Percentiles rank a stretch among this genome's conserved stretches.
phyloP scores from a whole-genome alignment of 1,140 invertebrate genomes.

The Bombus waltoni region DNA sequence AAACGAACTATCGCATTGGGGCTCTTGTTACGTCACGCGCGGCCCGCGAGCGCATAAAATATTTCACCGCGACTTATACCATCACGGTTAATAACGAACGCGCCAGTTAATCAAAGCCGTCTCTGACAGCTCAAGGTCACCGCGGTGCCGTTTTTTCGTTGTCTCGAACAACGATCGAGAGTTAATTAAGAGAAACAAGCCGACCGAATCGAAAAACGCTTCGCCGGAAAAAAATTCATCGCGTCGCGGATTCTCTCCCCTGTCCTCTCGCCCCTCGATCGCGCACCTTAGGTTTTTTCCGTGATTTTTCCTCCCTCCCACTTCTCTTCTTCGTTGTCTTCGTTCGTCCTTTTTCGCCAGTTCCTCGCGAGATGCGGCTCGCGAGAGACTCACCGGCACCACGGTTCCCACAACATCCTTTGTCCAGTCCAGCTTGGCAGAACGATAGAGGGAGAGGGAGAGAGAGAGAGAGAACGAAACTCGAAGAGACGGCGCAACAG shows the following conservation, averaged over 20 bases:
- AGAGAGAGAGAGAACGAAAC: neutral
- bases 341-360: neutral
- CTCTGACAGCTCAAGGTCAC: slow-evolving; percentile 65
- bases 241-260: neutral
- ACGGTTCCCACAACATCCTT: slow-evolving; percentile 74
- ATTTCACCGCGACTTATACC: slow-evolving; percentile 28
- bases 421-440: slow-evolving; percentile 67
- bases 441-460: neutral
- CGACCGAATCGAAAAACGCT: slow-evolving; percentile 20
- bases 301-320: neutral
- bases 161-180: slow-evolving; percentile 56
- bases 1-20: neutral
- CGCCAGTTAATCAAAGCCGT: slow-evolving; percentile 64
- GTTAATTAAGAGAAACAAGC: slow-evolving; percentile 63
- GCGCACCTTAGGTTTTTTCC: neutral
- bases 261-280: neutral
- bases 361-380: slow-evolving; percentile 22
- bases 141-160: slow-evolving; percentile 33
- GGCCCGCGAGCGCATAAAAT: slow-evolving; percentile 43
- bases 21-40: slow-evolving; percentile 28
- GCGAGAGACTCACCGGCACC: slow-evolving; percentile 58
- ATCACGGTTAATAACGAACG: slow-evolving; percentile 51
- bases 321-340: neutral
- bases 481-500: slow-evolving; percentile 31
- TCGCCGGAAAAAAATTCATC: slow-evolving; percentile 41